Evolutionary conservation across 92 coral and sea anemone genomes (phyloP).

Genomic region (Chrysogorgia sp.): DNA sequence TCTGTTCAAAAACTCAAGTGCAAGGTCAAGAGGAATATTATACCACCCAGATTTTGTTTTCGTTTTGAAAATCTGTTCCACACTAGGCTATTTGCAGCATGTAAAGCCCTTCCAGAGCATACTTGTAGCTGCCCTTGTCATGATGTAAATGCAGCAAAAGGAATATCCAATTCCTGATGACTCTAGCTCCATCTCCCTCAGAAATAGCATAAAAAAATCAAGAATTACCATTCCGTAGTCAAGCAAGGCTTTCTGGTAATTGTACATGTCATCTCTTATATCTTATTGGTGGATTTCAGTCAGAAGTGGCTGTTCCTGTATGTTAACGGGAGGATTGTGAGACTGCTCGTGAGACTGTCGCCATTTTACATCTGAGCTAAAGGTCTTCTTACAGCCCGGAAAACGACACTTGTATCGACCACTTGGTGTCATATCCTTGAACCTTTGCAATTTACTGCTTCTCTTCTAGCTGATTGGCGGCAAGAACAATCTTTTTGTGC

Average conservation of each 20-base stretch:
- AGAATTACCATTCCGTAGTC: slow-evolving; percentile 67
- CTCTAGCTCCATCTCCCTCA: slow-evolving; percentile 63
- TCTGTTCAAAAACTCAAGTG: slow-evolving; percentile 53
- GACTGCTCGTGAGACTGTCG: slow-evolving; percentile 66
- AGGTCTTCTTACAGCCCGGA: slow-evolving; percentile 66
- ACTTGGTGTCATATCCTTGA: background rate
- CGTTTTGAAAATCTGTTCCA: slow-evolving; percentile 34
- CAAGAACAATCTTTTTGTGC: slow-evolving; percentile 32
- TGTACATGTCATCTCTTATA: slow-evolving; percentile 52
- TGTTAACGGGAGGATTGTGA: slow-evolving; percentile 69
- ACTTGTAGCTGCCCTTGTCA: slow-evolving; percentile 41
- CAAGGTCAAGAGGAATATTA: slow-evolving; percentile 51
- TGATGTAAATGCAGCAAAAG: slow-evolving; percentile 53
- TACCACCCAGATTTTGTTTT: slow-evolving; percentile 36
- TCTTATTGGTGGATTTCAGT: slow-evolving; percentile 26
- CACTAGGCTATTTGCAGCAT: slow-evolving; percentile 38
- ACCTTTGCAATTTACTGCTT: slow-evolving; percentile 7
- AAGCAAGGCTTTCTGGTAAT: slow-evolving; percentile 62
- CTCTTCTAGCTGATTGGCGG: slow-evolving; percentile 12
- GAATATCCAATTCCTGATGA: slow-evolving; percentile 61
- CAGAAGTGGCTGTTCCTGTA: slow-evolving; percentile 44
- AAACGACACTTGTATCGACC: slow-evolving; percentile 26
- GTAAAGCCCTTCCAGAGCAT: slow-evolving; percentile 57
- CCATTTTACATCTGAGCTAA: slow-evolving; percentile 68
- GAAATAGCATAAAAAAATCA: slow-evolving; percentile 65